These are phyloP conservation scores for Notospermus geniculatus DNA, from an alignment of 1,140 invertebrate genomes.

Conservation along the genomic window DNA sequence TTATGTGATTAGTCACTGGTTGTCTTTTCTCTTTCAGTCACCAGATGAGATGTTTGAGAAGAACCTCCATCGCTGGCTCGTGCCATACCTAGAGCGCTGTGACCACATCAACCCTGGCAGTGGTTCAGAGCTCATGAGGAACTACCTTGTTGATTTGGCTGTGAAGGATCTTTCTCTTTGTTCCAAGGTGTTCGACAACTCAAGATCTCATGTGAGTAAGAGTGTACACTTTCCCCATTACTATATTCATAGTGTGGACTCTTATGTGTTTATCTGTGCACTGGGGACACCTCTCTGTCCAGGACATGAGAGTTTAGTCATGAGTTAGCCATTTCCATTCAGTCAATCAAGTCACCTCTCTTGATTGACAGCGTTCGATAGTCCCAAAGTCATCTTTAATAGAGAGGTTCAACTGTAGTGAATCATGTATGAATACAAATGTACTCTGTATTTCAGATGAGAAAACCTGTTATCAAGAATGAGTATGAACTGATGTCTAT, in stretches of 20 bases:
- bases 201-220: conserved; percentile 44
- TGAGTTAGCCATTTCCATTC: too few species aligned
- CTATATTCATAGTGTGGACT: too few species aligned
- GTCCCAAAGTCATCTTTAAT: too few species aligned
- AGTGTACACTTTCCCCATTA: too few species aligned
- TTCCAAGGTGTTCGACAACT: conserved; percentile 53
- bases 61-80: conserved; percentile 62
- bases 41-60: conserved; percentile 62
- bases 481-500: conserved; percentile 56
- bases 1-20: neutral
- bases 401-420: too few species aligned
- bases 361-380: too few species aligned
- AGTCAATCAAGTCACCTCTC: too few species aligned
- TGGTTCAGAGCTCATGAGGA: conserved; percentile 52
- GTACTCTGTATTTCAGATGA: conserved; percentile 29
- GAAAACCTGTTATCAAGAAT: conserved; percentile 49
- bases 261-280: too few species aligned
- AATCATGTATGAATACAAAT: too few species aligned
- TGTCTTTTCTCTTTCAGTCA: conserved; percentile 46
- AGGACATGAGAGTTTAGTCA: too few species aligned
- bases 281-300: too few species aligned
- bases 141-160: conserved; percentile 57
- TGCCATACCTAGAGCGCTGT: conserved; percentile 66
- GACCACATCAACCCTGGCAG: conserved; percentile 58
- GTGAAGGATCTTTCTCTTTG: conserved; percentile 52